A percentile compares a stretch with the other conserved stretches of the same genome.
Evolutionary conservation across 2,888 invertebrate species (phyloP).

Genomic region (Smittia sp.): DNA sequence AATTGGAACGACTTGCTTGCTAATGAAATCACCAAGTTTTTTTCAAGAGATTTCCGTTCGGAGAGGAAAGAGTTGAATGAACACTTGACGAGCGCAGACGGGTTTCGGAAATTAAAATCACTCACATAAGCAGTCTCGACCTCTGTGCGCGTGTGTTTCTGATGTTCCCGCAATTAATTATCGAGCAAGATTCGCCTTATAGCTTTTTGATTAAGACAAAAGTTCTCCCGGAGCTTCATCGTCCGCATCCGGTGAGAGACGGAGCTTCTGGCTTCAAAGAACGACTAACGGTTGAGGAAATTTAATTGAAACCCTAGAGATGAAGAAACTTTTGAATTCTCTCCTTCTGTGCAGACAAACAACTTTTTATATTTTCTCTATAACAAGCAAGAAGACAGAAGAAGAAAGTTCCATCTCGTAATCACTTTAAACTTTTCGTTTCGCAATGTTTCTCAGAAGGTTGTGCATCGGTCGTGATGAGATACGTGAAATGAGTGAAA

Average conservation of each 20-base stretch:
- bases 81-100: not conserved
- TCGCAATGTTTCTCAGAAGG: not conserved
- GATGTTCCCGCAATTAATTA: not conserved
- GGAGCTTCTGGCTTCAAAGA: not conserved
- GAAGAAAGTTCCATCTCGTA: not conserved
- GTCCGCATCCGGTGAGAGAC: not conserved
- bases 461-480: not conserved
- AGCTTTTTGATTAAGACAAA: not conserved
- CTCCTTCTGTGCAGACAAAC: not conserved
- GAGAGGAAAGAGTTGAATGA: not conserved
- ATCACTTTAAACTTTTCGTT: slow-evolving; percentile 5
- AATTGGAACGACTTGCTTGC: not conserved
- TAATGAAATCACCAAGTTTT: not conserved
- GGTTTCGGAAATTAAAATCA: not conserved
- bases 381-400: not conserved
- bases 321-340: slow-evolving; percentile 2
- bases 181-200: not conserved
- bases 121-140: not conserved
- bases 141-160: not conserved
- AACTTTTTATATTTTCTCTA: not conserved
- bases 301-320: not conserved
- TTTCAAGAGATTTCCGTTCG: not conserved
- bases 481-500: not conserved
- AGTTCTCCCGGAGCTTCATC: not conserved
- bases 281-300: not conserved